Percentiles rank a stretch among this genome's conserved stretches.
phyloP scores from a whole-genome alignment of 2,797 vertebrate genomes.

The Sebastes hopkinsi region DNA sequence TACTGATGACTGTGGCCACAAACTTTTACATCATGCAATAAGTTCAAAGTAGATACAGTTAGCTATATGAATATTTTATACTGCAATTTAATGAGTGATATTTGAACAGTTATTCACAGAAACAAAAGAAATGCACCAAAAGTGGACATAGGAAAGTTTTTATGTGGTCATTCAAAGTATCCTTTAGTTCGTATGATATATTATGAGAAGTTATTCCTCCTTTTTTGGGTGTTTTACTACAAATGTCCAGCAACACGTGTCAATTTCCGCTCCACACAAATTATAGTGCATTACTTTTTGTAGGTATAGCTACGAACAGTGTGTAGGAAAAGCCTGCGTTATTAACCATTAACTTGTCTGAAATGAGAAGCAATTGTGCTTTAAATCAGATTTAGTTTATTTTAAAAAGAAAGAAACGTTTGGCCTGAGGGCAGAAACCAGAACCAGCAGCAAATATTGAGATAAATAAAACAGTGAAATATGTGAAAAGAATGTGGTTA shows the following conservation, averaged over 20 bases:
- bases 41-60: background rate
- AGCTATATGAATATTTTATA: background rate
- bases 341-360: no score
- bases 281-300: no score
- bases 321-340: no score
- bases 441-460: background rate
- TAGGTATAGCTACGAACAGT: no score
- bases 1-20: background rate
- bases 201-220: accelerated
- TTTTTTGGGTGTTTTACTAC: no score
- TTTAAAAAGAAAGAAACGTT: background rate
- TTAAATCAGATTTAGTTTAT: background rate
- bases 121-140: no score
- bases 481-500: background rate
- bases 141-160: no score
- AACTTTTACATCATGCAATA: background rate
- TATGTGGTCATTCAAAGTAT: no score
- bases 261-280: no score
- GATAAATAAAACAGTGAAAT: background rate
- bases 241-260: accelerated
- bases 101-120: background rate
- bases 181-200: no score
- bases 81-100: background rate
- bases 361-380: accelerated
- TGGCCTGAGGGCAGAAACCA: background rate